phyloP scores from a whole-genome alignment of 2,797 vertebrate genomes.

The Aselliscus stoliczkanus region DNA sequence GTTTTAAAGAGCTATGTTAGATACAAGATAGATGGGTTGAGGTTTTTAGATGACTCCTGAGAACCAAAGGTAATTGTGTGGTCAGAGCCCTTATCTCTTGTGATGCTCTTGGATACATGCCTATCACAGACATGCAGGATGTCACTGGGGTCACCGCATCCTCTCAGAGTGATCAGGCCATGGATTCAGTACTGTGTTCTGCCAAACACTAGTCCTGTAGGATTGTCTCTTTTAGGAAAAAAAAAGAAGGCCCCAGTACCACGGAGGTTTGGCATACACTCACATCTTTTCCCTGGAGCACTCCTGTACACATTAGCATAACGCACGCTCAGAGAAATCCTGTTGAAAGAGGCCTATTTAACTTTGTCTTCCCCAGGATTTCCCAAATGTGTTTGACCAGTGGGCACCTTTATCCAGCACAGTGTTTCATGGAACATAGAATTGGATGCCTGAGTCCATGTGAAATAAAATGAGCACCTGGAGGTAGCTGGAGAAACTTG shows the following conservation, averaged over 20 bases:
- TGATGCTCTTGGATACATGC: not conserved
- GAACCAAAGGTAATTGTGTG: not conserved
- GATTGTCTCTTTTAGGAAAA: not conserved
- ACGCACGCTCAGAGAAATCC: not conserved
- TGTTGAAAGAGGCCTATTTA: not conserved
- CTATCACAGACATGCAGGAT: not conserved
- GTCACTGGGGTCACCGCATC: not conserved
- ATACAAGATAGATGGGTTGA: not conserved
- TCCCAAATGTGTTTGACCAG: slow-evolving; percentile 32
- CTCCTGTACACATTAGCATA: not conserved
- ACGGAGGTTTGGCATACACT: not conserved
- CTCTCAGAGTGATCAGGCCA: not conserved
- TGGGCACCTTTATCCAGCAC: not conserved
- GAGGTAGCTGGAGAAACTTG: not conserved
- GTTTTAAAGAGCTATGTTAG: not conserved
- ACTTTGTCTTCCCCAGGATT: not conserved
- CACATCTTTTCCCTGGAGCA: not conserved
- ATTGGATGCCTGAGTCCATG: not conserved
- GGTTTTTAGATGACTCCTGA: not conserved
- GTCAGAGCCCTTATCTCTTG: not conserved
- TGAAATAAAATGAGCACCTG: not conserved
- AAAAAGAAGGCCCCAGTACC: not conserved
- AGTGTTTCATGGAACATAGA: not conserved
- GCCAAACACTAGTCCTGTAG: not conserved
- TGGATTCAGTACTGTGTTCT: not conserved